A percentile compares a stretch with the other conserved stretches of the same genome.
Conservation (phyloP, 2,888 invertebrate genomes). For the Troides helena region DNA sequence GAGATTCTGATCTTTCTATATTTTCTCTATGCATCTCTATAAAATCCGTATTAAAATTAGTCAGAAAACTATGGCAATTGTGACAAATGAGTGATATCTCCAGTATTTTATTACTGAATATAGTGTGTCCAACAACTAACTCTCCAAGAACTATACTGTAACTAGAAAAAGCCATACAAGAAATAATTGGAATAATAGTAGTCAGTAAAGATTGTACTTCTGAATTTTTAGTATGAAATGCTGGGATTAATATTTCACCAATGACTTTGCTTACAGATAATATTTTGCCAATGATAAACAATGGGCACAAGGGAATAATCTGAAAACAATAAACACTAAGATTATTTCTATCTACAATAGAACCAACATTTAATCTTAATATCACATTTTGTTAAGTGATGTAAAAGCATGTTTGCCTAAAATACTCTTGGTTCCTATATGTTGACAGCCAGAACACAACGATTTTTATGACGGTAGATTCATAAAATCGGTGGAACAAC, state of each 20-base stretch:
- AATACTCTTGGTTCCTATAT: no score
- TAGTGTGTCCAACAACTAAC: constrained; percentile 45
- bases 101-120: constrained; percentile 48
- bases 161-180: constrained; percentile 61
- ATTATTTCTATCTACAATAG: not conserved
- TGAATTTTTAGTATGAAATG: constrained; percentile 56
- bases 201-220: constrained; percentile 52
- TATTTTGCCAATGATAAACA: constrained; percentile 57
- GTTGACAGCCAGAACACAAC: no score
- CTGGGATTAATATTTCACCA: constrained; percentile 66
- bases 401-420: no score
- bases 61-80: constrained; percentile 52
- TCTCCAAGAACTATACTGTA: constrained; percentile 43
- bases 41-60: constrained; percentile 38
- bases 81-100: constrained; percentile 54
- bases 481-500: no score
- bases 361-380: no score
- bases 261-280: constrained; percentile 63
- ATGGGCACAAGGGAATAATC: constrained; percentile 58
- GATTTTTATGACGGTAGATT: no score
- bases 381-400: no score
- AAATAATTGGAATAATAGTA: constrained; percentile 50
- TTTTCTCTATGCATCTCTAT: constrained; percentile 46
- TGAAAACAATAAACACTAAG: constrained; percentile 44
- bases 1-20: constrained; percentile 41